phyloP scores from a whole-genome alignment of 2,797 vertebrate species.

The Pelodytes ibericus region DNA sequence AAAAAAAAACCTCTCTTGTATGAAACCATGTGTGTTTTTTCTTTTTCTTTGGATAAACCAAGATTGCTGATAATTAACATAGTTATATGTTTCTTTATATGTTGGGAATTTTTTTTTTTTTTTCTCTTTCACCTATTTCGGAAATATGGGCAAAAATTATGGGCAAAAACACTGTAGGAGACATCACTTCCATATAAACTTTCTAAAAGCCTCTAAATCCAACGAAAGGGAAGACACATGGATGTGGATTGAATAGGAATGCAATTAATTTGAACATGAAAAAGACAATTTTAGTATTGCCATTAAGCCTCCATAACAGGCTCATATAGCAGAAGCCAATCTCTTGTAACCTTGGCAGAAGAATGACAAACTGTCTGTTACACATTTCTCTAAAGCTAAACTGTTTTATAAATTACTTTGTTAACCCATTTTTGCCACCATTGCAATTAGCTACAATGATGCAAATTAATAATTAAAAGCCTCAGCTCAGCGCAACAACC shows the following conservation, averaged over 20 bases:
- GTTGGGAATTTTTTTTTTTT: no score
- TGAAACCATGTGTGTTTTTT: no score
- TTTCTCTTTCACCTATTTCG: no score
- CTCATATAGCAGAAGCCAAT: slow-evolving; percentile 65
- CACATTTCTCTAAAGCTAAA: slow-evolving; percentile 57
- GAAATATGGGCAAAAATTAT: no score
- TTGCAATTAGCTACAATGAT: slow-evolving; percentile 49
- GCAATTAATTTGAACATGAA: slow-evolving; percentile 75
- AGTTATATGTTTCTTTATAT: no score
- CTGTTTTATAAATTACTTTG: slow-evolving; percentile 57
- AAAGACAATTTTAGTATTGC: slow-evolving; percentile 69
- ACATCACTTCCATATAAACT: slow-evolving; percentile 66
- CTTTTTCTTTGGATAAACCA: no score
- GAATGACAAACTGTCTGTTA: slow-evolving; percentile 60
- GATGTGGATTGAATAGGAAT: slow-evolving; percentile 71
- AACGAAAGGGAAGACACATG: slow-evolving; percentile 63
- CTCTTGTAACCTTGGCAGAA: slow-evolving; percentile 66
- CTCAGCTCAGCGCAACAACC: slow-evolving; percentile 44
- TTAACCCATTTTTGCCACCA: slow-evolving; percentile 58
- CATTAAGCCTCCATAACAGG: slow-evolving; percentile 70
- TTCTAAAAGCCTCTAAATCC: slow-evolving; percentile 64
- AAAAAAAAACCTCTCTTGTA: no score
- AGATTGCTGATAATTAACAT: no score
- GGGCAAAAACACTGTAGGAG: slow-evolving; percentile 41
- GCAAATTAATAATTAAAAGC: slow-evolving; percentile 48